Conservation (phyloP, 64 coral and sea anemone species). For the Hydrozoanthus tunicans region DNA sequence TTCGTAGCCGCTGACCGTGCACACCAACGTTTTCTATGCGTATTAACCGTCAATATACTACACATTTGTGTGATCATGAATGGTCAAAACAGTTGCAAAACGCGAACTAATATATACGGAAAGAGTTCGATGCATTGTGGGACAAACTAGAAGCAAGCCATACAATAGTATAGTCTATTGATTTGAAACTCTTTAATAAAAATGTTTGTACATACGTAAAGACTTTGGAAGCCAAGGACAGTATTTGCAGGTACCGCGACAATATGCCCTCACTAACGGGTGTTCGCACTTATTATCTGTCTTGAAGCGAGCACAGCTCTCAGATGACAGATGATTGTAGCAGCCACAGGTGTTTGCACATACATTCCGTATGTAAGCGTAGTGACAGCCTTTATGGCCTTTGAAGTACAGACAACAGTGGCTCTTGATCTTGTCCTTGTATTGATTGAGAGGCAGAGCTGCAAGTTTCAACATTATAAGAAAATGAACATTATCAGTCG, state of each 20-base stretch:
- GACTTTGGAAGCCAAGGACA: constrained; percentile 26
- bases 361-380: constrained; percentile 12
- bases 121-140: no score
- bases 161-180: neutral
- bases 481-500: no score
- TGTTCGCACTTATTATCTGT: neutral
- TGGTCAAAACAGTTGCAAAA: no score
- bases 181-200: neutral
- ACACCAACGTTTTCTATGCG: no score
- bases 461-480: neutral
- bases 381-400: constrained; percentile 11
- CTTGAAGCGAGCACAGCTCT: constrained; percentile 11
- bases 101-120: no score
- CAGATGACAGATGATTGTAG: constrained; percentile 26
- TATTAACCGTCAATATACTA: no score
- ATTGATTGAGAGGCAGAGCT: neutral
- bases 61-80: no score
- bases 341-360: constrained; percentile 38
- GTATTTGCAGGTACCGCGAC: constrained; percentile 19
- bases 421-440: constrained; percentile 29
- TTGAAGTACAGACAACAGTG: constrained; percentile 40
- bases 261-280: constrained; percentile 35
- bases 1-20: no score
- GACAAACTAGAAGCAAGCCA: no score
- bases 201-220: neutral